phyloP scores from a whole-genome alignment of 2,888 invertebrate genomes.

The Heteromyza rotundicornis region DNA sequence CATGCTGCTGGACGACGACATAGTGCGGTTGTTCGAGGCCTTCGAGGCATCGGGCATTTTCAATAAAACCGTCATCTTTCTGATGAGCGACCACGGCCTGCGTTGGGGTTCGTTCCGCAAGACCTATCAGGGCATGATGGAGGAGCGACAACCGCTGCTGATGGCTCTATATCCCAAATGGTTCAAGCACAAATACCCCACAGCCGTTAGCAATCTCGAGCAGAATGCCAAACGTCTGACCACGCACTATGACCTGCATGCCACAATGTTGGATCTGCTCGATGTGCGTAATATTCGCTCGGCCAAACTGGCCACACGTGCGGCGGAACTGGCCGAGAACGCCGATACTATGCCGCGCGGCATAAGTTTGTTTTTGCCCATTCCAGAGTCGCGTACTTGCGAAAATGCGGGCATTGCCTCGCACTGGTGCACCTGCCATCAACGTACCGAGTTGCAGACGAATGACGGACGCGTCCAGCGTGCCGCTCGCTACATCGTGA shows the following conservation, averaged over 20 bases:
- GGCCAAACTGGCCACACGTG: constrained; percentile 58
- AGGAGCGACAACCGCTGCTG: constrained; percentile 85
- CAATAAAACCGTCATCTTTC: constrained; percentile 72
- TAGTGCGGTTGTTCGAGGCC: constrained; percentile 36
- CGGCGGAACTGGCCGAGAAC: constrained; percentile 55
- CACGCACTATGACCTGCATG: constrained; percentile 84
- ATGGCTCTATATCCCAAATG: constrained; percentile 75
- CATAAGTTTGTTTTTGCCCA: constrained; percentile 78
- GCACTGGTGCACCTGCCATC: constrained; percentile 90
- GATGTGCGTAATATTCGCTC: constrained; percentile 64
- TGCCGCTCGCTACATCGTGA: constrained; percentile 70
- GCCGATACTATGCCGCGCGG: constrained; percentile 65
- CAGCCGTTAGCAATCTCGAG: constrained; percentile 70
- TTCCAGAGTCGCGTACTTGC: constrained; percentile 78
- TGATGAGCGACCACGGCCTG: constrained; percentile 90
- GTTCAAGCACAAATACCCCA: constrained; percentile 70
- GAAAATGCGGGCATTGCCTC: constrained; percentile 76
- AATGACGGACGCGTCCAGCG: constrained; percentile 66
- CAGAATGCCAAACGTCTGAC: constrained; percentile 75
- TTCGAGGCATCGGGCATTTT: constrained; percentile 55
- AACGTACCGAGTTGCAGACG: constrained; percentile 66
- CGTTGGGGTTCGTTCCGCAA: constrained; percentile 81
- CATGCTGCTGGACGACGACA: constrained; percentile 71
- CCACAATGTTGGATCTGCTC: constrained; percentile 76
- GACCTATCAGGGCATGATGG: constrained; percentile 85